Conservation (phyloP, 1,140 invertebrate species). For the Philotrypesis tridentata region DNA sequence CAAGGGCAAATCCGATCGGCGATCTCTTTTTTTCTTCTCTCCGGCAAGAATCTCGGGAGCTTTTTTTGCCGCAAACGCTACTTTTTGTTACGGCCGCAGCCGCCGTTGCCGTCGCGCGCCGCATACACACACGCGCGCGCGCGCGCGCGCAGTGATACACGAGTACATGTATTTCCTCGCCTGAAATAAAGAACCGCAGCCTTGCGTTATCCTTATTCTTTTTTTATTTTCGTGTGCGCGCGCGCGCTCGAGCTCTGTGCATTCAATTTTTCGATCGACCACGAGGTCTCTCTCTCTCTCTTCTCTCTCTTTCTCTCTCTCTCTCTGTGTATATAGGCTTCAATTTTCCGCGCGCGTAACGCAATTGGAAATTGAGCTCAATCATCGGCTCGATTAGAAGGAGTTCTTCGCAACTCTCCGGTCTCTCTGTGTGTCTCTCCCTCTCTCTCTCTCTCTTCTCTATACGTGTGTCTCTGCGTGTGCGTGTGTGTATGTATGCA, state of each 20-base stretch:
- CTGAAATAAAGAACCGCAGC: background rate
- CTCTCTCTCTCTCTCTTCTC: background rate
- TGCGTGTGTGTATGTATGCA: background rate
- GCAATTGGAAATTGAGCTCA: slow-evolving; percentile 37
- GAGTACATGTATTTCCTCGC: background rate
- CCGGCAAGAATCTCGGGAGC: background rate
- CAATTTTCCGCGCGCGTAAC: slow-evolving; percentile 1
- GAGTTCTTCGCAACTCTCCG: slow-evolving; percentile 21
- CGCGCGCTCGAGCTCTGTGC: background rate
- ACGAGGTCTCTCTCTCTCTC: too few species aligned
- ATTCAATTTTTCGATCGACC: slow-evolving; percentile 5
- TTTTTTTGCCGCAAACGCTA: background rate
- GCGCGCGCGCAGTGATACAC: too few species aligned
- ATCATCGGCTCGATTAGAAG: slow-evolving; percentile 28
- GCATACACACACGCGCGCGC: too few species aligned
- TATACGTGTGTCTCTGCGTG: background rate
- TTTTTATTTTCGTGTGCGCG: background rate
- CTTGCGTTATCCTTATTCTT: background rate
- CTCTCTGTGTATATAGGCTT: background rate
- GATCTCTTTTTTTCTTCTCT: background rate
- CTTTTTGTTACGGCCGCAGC: background rate
- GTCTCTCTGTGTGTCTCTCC: background rate
- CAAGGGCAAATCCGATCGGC: background rate
- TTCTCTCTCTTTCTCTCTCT: too few species aligned
- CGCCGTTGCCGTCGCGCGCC: too few species aligned